Evolutionary conservation across 2,888 invertebrate species (phyloP).

Genomic region (Philaethria dido): DNA sequence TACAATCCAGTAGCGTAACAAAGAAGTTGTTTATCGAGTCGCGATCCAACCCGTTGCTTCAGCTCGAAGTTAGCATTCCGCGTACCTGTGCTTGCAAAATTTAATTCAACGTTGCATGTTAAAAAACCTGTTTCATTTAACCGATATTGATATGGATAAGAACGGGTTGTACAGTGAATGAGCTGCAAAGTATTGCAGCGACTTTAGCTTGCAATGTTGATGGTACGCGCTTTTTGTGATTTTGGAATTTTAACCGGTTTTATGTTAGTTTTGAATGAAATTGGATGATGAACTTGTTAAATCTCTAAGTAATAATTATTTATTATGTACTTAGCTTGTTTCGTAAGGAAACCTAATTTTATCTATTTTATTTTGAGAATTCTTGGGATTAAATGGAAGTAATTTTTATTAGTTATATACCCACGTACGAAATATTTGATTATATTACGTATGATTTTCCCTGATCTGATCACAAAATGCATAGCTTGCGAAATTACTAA

Average conservation of each 20-base stretch:
- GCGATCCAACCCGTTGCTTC: conserved; percentile 63
- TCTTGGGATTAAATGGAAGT: no score
- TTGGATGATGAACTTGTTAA: neutral
- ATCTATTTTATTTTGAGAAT: no score
- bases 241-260: neutral
- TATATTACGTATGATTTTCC: no score
- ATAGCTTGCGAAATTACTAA: no score
- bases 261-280: neutral
- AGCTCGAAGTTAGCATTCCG: conserved; percentile 73
- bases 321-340: no score
- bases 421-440: no score
- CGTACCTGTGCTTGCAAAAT: conserved; percentile 65
- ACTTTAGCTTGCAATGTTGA: conserved; percentile 11
- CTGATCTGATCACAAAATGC: no score
- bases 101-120: conserved; percentile 53
- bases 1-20: conserved; percentile 38
- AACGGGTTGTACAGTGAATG: conserved; percentile 34
- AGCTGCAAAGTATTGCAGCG: conserved; percentile 33
- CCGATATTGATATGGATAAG: conserved; percentile 46
- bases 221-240: neutral
- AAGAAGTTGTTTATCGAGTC: conserved; percentile 47
- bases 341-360: no score
- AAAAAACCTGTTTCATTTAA: conserved; percentile 51
- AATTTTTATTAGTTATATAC: no score
- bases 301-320: no score